Base-by-base conservation (phyloP, 2,888 invertebrate species). In the Andrena flavipes region DNA sequence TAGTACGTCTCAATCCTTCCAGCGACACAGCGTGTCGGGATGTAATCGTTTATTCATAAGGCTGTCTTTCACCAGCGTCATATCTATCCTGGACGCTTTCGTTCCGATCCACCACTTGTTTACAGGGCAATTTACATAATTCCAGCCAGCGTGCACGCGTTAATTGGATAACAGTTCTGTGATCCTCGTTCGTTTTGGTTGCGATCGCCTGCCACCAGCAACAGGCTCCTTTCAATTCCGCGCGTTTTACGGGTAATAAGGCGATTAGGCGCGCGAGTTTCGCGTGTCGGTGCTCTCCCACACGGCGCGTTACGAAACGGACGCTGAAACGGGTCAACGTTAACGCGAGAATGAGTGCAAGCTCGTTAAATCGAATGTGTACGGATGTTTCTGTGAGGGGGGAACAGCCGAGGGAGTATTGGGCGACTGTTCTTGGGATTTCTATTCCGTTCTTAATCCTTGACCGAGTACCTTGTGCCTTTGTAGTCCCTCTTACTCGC, bases 321-420 rank as follows among this genome's bases (percentile, higher is more conserved):
- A 63, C 68, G 60, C 35, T 42, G 68, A 74, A 81, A 68, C 64
- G 49, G 81, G 81, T 71, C 82, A 76, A 73, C 76, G 81, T 76
- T 80, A 80, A 72, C 68, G 76, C 72, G 68, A 76, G 80, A 82
- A 82, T 49, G 79, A 80, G 71, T 69, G 62, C 71, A 73, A 72
- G 82, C 76, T 73, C 76, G 69, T 82, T 82, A 80, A 16, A 82
- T 82, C 82, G 80, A 72, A 33, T 48, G 68, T 68, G 59, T 76
- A 76, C 76, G 68, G 63, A 76, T 76, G 67, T 81, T 81, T 79
- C 79, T 59, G 78, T 73, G 63, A 35, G 62, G 54, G 62, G 65
- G 65, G 75, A 75, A 78, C 62, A 30, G 60, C 29, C 33, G 51
- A 69, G n/a, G 35, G 62, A 69, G 62, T 62, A 76, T 76, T 63